Evolutionary conservation across 1,140 invertebrate genomes (phyloP).

Genomic region (Melanaphis sacchari): DNA sequence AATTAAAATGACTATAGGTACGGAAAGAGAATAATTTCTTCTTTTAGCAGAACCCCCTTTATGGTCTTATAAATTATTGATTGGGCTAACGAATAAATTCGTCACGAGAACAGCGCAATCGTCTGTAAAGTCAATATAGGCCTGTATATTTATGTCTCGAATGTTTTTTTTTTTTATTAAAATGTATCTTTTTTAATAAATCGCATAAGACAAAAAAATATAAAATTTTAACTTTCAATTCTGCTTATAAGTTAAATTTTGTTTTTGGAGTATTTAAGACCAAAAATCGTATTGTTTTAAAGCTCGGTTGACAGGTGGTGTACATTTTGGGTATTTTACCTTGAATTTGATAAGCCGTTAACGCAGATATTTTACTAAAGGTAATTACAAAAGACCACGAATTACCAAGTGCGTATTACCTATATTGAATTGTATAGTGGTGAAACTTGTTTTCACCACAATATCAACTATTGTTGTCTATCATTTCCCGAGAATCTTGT

Average conservation of each 20-base stretch:
- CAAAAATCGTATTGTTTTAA: background rate
- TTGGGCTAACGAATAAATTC: background rate
- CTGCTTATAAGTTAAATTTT: background rate
- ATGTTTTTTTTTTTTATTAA: background rate
- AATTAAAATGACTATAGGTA: background rate
- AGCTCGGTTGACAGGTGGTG: too few species aligned
- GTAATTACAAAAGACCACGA: too few species aligned
- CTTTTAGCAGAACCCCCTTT: background rate
- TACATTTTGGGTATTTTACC: too few species aligned
- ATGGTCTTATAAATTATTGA: background rate
- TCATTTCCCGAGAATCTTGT: too few species aligned
- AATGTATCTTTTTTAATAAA: slow-evolving; percentile 10
- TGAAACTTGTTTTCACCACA: too few species aligned
- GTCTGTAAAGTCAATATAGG: background rate
- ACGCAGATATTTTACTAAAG: too few species aligned
- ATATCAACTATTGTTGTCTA: too few species aligned
- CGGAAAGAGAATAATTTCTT: background rate
- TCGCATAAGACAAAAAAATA: background rate
- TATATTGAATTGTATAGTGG: too few species aligned
- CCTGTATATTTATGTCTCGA: background rate
- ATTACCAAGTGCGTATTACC: too few species aligned
- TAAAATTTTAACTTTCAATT: background rate
- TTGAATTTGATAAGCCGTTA: too few species aligned
- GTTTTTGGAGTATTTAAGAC: background rate
- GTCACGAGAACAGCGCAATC: background rate